A percentile compares a stretch with the other conserved stretches of the same genome.
Evolutionary conservation across 23 tunicate genomes (phyloP).

Genomic region (Halocynthia roretzi): DNA sequence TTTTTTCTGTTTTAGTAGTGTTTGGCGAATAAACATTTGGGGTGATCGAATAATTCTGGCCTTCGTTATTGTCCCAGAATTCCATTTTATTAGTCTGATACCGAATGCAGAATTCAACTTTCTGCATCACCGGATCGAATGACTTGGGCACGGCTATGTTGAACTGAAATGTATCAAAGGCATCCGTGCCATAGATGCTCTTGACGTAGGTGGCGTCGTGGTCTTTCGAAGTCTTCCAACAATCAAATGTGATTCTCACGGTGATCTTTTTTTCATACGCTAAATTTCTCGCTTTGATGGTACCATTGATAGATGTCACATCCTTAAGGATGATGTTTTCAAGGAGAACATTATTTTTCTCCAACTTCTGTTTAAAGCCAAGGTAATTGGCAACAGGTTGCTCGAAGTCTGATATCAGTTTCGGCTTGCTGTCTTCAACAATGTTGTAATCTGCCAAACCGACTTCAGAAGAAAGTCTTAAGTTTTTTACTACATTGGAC

Average conservation of each 20-base stretch:
- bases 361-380: conserved; percentile 49
- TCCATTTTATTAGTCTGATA: conserved; percentile 31
- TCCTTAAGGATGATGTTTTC: conserved; percentile 59
- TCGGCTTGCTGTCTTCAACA: conserved; percentile 1
- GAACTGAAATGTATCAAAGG: conserved; percentile 75
- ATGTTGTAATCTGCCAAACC: background rate
- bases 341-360: conserved; percentile 37
- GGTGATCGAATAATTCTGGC: conserved; percentile 45
- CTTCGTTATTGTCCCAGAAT: conserved; percentile 85
- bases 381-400: conserved; percentile 80
- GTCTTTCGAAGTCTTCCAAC: conserved; percentile 39
- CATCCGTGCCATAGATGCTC: conserved; percentile 40
- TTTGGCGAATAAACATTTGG: background rate
- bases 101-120: conserved; percentile 58
- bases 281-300: conserved; percentile 79
- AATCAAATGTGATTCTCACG: conserved; percentile 64
- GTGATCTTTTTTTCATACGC: conserved; percentile 57
- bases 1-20: background rate
- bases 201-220: conserved; percentile 37
- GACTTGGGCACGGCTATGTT: conserved; percentile 23
- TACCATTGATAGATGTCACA: conserved; percentile 21
- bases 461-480: conserved; percentile 9
- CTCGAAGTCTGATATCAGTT: conserved; percentile 1
- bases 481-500: conserved; percentile 23
- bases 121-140: background rate